phyloP scores from a whole-genome alignment of 2,888 invertebrate species.

The Sipunculus nudus region DNA sequence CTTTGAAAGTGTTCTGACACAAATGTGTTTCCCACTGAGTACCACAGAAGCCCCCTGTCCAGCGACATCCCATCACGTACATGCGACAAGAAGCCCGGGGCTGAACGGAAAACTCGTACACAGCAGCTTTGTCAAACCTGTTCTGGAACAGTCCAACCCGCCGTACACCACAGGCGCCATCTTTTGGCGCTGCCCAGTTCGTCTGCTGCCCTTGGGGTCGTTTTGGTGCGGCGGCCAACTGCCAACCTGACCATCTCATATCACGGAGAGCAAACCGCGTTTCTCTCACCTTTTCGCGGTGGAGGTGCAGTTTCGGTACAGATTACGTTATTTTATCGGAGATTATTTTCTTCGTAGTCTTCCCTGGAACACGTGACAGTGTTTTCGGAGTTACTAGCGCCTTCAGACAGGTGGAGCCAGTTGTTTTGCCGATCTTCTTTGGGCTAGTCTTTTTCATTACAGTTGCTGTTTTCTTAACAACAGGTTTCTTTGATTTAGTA shows the following conservation, averaged over 20 bases:
- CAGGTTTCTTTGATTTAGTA: no score
- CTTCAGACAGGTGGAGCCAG: no score
- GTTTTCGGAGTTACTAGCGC: no score
- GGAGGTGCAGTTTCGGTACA: no score
- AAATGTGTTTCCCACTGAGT: slow-evolving; percentile 10
- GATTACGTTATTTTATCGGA: no score
- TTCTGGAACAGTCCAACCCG: not conserved
- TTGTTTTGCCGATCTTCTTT: not conserved
- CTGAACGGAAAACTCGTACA: slow-evolving; percentile 5
- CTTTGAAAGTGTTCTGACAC: not conserved
- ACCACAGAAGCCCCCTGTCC: not conserved
- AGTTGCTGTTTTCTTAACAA: not conserved
- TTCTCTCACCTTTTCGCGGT: no score
- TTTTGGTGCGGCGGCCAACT: no score
- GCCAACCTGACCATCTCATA: no score
- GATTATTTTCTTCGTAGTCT: no score
- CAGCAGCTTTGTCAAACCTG: not conserved
- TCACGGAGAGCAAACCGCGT: no score
- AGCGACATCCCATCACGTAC: not conserved
- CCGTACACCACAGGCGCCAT: not conserved
- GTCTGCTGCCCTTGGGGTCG: not conserved
- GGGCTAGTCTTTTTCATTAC: not conserved
- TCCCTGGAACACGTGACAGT: no score
- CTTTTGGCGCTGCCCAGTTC: not conserved
- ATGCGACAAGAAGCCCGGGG: no score